Base-by-base conservation (phyloP, 2,113 vertebrate genomes). In the Amblyornis subalaris region DNA sequence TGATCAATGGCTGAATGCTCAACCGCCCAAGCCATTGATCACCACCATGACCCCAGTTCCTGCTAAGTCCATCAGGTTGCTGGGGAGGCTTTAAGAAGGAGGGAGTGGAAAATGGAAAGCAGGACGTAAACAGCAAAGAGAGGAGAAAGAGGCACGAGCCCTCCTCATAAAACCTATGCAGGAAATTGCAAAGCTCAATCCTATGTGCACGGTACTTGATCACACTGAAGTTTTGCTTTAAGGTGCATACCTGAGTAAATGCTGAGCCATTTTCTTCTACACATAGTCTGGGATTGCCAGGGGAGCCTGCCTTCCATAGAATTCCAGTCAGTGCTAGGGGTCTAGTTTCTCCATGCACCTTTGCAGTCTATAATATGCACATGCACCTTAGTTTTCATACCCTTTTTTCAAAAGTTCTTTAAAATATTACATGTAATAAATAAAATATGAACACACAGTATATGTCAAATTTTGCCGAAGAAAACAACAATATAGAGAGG, bases 111-210 rank as follows among this genome's bases (percentile, higher is more conserved):
- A 58, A 74, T 2, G 5, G 64, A 76, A 85, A 84, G 79, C 54
- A 20, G 65, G 44, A 60, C 76, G 44, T 33, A 44, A 90, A 65
- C 36, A 87, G 89, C 67, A 76, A 80, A 90, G 38, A 65, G 31
- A 90, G 55, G 75, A 88, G 89, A 84, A 82, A 57, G 70, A 88
- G 71, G 75, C 62, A 66, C 0, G 1, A 81, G 55, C 58, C 31
- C 64, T 76, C 73, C 84, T 94, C 25, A 5, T 74, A 73, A 95
- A 92, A 86, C 61, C 76, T 65, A 3, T 81, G 79, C 94, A 86
- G 94, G 96, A 94, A 94, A 95, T 90, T 77, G 71, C 64, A 86
- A 78, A 94, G 65, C 85, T 74, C 58, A 67, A 51, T 95, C 42
- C 54, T 75, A 36, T 19, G 69, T 55, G 74, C 93, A 60, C 1